Evolutionary conservation across 2,888 invertebrate species (phyloP).

Genomic region (Syrista parreyssii): DNA sequence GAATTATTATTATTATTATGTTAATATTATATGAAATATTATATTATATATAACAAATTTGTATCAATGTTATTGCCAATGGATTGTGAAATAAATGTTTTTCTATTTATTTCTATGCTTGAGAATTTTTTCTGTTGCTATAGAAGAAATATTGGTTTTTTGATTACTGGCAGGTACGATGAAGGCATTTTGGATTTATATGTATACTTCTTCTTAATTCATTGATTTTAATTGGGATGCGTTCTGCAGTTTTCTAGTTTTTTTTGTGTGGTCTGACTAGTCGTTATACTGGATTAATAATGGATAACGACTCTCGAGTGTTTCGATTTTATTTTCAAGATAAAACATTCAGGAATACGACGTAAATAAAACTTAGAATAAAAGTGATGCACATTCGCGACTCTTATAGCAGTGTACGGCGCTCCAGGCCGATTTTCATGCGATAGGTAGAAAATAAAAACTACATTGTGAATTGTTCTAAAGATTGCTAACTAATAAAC

Average conservation of each 20-base stretch:
- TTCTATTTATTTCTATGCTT: conserved; percentile 32
- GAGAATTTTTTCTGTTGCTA: not conserved
- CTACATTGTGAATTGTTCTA: not conserved
- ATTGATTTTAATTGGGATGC: not conserved
- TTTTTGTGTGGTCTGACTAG: not conserved
- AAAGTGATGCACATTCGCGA: not conserved
- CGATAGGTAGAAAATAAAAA: not conserved
- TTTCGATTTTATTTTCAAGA: conserved; percentile 4
- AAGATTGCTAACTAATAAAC: not conserved
- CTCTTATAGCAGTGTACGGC: not conserved
- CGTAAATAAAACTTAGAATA: conserved; percentile 2
- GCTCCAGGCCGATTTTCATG: not conserved
- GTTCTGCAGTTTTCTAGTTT: not conserved
- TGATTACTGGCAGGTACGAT: not conserved
- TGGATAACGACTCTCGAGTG: not conserved
- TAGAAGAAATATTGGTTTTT: not conserved
- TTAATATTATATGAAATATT: conserved; percentile 42
- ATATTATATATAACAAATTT: conserved; percentile 47
- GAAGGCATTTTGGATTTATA: not conserved
- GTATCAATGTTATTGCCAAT: conserved; percentile 53
- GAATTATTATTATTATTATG: conserved; percentile 31
- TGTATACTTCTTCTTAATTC: not conserved
- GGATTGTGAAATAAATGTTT: conserved; percentile 58
- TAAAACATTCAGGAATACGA: conserved; percentile 3
- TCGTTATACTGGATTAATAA: not conserved